Evolutionary conservation across 2,797 vertebrate genomes (phyloP), one percentile per base, ranked within the genome.

Genomic region (Chaunax sp.): DNA sequence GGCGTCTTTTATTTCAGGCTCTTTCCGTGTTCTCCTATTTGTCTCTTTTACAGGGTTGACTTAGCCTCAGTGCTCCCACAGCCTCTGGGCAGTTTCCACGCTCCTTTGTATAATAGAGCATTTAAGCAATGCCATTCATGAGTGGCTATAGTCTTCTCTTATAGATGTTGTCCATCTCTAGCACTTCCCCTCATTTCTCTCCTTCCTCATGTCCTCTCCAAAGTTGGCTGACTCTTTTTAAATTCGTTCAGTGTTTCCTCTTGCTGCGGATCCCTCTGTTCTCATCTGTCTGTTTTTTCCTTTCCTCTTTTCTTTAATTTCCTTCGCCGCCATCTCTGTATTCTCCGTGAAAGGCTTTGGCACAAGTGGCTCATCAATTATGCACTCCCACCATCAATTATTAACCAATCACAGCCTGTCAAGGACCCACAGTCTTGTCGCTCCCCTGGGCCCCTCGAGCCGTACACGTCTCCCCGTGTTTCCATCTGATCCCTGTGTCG

Each of bases 291-390:
- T 18, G 18, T 18, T 50, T 55, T 45, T 37, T 19, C 1, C 19
- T 3, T 45, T 15, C 25, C 22, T 38, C 23, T 16, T 65, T 67
- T 49, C 20, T 54, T 63, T 47, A 40, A 58, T 68, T 63, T 25
- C 44, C 30, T 46, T 55, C 12, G 37, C 67, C 55, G 18, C 69
- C 44, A 72, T 53, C 64, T 80, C 64, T 84, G 72, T 75, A 56
- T 87, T 82, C 84, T 84, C 73, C 72, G 78, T 22, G 18, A 84
- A 84, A 78, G 59, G 33, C 77, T 80, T 75, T 81, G 83, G 86
- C 83, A 85, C 89, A 92, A 92, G 83, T 83, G 84, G 82, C 45
- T 74, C 81, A 91, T 92, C 84, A 92, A 88, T 93, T 92, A 93
- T 91, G 90, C 82, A 93, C 79, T 80, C 50, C 70, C 61, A 49